Evolutionary conservation across 2,113 vertebrate species (phyloP).

Genomic region (Phaetusa simplex): DNA sequence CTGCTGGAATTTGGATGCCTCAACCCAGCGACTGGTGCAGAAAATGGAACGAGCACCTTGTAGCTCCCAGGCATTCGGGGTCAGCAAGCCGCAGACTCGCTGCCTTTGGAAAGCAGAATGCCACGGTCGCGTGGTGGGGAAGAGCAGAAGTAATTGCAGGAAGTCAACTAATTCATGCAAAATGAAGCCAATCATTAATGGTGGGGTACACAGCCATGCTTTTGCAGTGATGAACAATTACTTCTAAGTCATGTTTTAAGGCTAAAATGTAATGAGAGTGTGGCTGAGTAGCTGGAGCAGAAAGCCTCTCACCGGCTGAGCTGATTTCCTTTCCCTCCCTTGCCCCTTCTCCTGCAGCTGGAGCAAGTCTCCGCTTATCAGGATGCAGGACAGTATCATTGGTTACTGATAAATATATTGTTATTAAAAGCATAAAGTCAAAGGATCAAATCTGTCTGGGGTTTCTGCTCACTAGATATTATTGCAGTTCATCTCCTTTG

Average conservation of each 20-base stretch:
- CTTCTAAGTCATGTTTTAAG: not conserved
- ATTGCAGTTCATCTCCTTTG: not conserved
- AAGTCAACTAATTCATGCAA: conserved; percentile 37
- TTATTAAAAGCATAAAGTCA: not conserved
- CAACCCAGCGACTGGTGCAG: not conserved
- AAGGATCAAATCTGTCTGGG: not conserved
- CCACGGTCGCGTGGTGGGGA: not conserved
- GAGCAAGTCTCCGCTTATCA: not conserved
- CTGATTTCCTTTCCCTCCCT: not conserved
- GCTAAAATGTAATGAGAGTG: not conserved
- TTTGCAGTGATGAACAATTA: not conserved
- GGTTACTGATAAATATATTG: not conserved
- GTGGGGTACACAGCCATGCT: not conserved
- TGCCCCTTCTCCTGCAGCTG: not conserved
- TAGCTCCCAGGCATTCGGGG: not conserved
- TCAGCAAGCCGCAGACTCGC: not conserved
- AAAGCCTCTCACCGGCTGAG: not conserved
- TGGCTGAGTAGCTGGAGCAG: not conserved
- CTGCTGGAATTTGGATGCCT: not conserved
- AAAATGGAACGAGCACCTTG: conserved; percentile 33
- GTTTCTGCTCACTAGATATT: not conserved
- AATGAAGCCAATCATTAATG: conserved; percentile 40
- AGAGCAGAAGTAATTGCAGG: conserved; percentile 16
- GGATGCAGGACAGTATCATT: not conserved
- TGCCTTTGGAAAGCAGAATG: not conserved